phyloP scores from a whole-genome alignment of 1,140 invertebrate species.

The Philotrypesis tridentata region DNA sequence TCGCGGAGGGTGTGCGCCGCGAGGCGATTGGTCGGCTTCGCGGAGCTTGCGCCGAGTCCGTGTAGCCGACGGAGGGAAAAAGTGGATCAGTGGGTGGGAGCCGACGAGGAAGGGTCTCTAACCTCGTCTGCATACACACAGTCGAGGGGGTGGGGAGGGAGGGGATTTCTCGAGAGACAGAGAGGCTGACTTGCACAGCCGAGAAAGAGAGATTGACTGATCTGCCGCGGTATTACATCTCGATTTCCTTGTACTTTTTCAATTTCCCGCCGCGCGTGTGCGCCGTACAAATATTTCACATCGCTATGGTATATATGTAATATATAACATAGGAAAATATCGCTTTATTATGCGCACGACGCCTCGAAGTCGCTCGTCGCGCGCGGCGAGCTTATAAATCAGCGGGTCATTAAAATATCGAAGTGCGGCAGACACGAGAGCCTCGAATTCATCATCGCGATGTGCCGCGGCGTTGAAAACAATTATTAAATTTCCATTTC shows the following conservation, averaged over 20 bases:
- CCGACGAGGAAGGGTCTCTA: neutral
- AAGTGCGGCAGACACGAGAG: too few species aligned
- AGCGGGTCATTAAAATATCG: neutral
- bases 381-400: neutral
- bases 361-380: neutral
- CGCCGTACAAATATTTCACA: too few species aligned
- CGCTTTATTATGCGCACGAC: too few species aligned
- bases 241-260: too few species aligned
- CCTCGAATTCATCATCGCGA: too few species aligned
- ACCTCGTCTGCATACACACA: neutral
- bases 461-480: neutral
- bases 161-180: too few species aligned
- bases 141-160: too few species aligned
- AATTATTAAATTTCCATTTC: conserved; percentile 29
- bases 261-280: too few species aligned
- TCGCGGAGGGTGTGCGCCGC: neutral
- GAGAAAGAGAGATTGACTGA: neutral
- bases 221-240: neutral
- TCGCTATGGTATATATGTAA: too few species aligned
- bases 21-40: neutral
- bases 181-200: too few species aligned
- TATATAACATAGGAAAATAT: too few species aligned
- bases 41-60: conserved; percentile 2
- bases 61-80: neutral
- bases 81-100: neutral